Conservation (phyloP, 2,888 invertebrate genomes). For the Pollenia griseotomentosa region DNA sequence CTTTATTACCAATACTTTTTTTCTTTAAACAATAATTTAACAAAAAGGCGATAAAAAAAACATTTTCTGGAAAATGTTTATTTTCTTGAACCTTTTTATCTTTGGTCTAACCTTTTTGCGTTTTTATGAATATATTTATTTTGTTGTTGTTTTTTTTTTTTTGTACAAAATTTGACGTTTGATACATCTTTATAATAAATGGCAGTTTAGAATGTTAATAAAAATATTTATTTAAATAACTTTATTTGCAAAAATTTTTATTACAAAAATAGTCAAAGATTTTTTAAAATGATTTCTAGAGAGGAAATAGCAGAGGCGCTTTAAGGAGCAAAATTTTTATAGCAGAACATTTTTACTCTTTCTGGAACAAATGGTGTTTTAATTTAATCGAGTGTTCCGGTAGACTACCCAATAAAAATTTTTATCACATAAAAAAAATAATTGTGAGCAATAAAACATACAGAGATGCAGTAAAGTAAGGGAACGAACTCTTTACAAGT, state of each 20-base stretch:
- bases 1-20: constrained; percentile 59
- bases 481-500: too few relatives aligned
- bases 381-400: too few relatives aligned
- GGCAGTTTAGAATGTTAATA: constrained; percentile 58
- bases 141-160: constrained; percentile 37
- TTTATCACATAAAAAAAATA: too few relatives aligned
- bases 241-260: constrained; percentile 34
- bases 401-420: too few relatives aligned
- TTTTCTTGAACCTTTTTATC: constrained; percentile 69
- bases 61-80: constrained; percentile 39
- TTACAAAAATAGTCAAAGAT: constrained; percentile 2
- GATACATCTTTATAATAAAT: constrained; percentile 65
- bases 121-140: constrained; percentile 40
- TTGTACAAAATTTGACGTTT: constrained; percentile 49
- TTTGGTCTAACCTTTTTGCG: constrained; percentile 70
- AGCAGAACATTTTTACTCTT: too few relatives aligned
- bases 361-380: too few relatives aligned
- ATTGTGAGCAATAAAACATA: too few relatives aligned
- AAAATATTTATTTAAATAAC: constrained; percentile 53
- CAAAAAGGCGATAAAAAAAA: constrained; percentile 31
- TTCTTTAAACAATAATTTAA: constrained; percentile 20
- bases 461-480: too few relatives aligned
- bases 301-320: too few relatives aligned
- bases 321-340: too few relatives aligned
- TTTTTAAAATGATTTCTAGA: too few relatives aligned